These are phyloP conservation scores for Colistium nudipinnis DNA, from an alignment of 2,113 vertebrate genomes.

Conservation along the genomic window DNA sequence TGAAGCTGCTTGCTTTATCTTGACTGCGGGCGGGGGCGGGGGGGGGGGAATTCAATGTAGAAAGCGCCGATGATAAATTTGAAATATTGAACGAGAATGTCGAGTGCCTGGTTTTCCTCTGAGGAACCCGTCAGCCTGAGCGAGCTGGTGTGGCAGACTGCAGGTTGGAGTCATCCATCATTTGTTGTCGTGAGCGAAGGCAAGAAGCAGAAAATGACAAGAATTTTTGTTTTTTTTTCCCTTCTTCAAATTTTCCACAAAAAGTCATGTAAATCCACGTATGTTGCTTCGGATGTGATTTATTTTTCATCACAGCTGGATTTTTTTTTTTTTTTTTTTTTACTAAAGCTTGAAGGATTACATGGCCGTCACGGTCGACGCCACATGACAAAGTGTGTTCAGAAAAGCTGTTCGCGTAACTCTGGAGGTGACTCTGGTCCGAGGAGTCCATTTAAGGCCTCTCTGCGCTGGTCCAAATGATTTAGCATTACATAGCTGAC, in stretches of 20 bases:
- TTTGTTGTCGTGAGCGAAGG: slow-evolving; percentile 38
- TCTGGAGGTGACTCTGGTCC: slow-evolving; percentile 25
- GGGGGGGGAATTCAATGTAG: slow-evolving; percentile 28
- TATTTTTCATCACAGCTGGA: slow-evolving; percentile 56
- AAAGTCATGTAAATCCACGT: slow-evolving; percentile 40
- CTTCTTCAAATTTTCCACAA: too few species aligned
- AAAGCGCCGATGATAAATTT: slow-evolving; percentile 41
- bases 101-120: slow-evolving; percentile 32
- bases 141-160: slow-evolving; percentile 49
- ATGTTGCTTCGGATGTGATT: slow-evolving; percentile 31
- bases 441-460: slow-evolving; percentile 32
- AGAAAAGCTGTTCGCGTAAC: slow-evolving; percentile 34
- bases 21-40: too few species aligned
- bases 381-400: slow-evolving; percentile 29
- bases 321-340: too few species aligned
- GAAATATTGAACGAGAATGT: slow-evolving; percentile 21
- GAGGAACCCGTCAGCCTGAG: slow-evolving; percentile 50
- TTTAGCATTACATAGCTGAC: too few species aligned
- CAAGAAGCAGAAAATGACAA: slow-evolving; percentile 23
- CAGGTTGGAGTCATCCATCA: slow-evolving; percentile 56
- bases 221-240: slow-evolving; percentile 6
- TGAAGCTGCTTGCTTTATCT: background rate
- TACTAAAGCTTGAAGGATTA: slow-evolving; percentile 25
- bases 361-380: slow-evolving; percentile 20
- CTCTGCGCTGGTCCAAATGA: too few species aligned